These are phyloP conservation scores for Ophion ellenae DNA, from an alignment of 2,888 invertebrate genomes.

Conservation along the genomic window DNA sequence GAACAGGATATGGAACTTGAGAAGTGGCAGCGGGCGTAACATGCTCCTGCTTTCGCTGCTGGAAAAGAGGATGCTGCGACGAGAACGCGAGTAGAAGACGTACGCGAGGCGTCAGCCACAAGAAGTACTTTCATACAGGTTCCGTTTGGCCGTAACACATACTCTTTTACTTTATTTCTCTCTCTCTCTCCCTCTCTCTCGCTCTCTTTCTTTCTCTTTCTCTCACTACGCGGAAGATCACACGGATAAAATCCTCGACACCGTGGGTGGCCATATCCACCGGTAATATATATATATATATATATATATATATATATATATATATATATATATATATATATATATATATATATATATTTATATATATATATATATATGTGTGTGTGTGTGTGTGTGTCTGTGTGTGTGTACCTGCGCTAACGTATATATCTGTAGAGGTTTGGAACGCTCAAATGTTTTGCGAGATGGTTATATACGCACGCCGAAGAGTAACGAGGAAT, in stretches of 20 bases:
- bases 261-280: slow-evolving; percentile 80
- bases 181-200: slow-evolving; percentile 48
- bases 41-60: slow-evolving; percentile 57
- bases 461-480: slow-evolving; percentile 39
- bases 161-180: slow-evolving; percentile 55
- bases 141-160: slow-evolving; percentile 61
- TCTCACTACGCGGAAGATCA: slow-evolving; percentile 75
- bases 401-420: background rate
- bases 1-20: slow-evolving; percentile 82
- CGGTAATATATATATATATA: slow-evolving; percentile 65
- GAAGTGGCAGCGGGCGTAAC: slow-evolving; percentile 70
- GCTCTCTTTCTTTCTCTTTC: background rate
- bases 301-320: background rate
- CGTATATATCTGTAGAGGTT: background rate
- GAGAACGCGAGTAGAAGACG: slow-evolving; percentile 60
- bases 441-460: slow-evolving; percentile 64
- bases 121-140: slow-evolving; percentile 35
- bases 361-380: no score
- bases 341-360: no score
- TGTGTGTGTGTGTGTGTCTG: no score
- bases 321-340: no score
- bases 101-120: slow-evolving; percentile 60
- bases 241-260: slow-evolving; percentile 80
- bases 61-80: slow-evolving; percentile 48
- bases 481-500: slow-evolving; percentile 57